Base-by-base conservation (phyloP, 1,140 invertebrate genomes). In the Bombus fervidus region DNA sequence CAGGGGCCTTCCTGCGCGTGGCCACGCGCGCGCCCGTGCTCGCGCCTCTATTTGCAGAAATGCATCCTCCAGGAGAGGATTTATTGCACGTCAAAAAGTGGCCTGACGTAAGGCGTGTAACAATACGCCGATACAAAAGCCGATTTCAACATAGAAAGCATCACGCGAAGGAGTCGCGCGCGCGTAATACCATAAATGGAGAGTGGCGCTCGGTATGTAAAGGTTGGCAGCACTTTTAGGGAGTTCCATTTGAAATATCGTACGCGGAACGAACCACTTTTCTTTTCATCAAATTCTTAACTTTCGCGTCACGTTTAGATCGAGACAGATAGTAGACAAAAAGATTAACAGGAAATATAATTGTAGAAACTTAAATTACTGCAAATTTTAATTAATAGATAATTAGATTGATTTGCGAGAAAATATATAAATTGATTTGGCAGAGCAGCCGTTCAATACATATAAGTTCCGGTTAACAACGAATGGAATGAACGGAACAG, bases 31-130 rank as follows among this genome's bases (percentile, higher is more conserved):
- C 82, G 37, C 66, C 53, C 53, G 25, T 34, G 28, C 68, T 53
- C 71, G 62, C 80, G 28, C 64, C 80, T 66, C 59, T 86, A 73
- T 86, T 76, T 71, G 79, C 84, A 80, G 80, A 89, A 89, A 79
- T 89, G 88, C 88, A 89, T 82, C 79, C 77, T 57, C 74, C 34
- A 66, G n/a, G 31, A 66, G 18, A 74, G 64, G 69, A 85, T 85
- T 75, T 81, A 75, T 75, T 81, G 37, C 62, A 31, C 47, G 59
- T 75, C 84, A 53, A 69, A 75, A 81, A 12, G 12, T n/a, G 22
- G 9, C n/a, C 62, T 81, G 79, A 85, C 71, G 84, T 59, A 85
- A 85, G 57, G 15, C 68, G 53, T 62, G 66, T 64, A 85, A 80
- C 68, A 57, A 85, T 85, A 64, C 47, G 39, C 75, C 83, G 75